phyloP scores from a whole-genome alignment of 2,797 vertebrate species.

The Acipenser ruthenus region DNA sequence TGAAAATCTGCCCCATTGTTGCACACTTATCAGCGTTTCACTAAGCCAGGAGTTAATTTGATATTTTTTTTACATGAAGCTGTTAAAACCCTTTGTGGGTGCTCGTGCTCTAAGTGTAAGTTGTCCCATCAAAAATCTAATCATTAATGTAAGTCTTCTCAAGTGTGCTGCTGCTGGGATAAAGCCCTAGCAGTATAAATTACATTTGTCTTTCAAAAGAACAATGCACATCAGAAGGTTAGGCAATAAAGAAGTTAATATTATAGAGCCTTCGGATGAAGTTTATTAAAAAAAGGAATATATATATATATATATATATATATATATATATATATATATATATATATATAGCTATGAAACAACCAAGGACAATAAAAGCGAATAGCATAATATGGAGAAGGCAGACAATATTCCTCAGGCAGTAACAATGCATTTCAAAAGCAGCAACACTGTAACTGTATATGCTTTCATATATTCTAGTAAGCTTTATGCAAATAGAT shows the following conservation, averaged over 20 bases:
- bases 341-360: slow-evolving; percentile 12
- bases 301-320: too few relatives aligned
- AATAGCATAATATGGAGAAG: slow-evolving; percentile 30
- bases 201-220: slow-evolving; percentile 14
- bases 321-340: too few relatives aligned
- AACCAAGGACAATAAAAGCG: slow-evolving; percentile 10
- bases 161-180: neutral
- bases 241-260: slow-evolving; percentile 19
- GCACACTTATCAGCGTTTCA: too few relatives aligned
- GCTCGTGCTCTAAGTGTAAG: neutral
- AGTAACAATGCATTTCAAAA: slow-evolving; percentile 54
- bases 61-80: too few relatives aligned
- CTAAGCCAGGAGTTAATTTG: too few relatives aligned
- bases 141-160: slow-evolving; percentile 14
- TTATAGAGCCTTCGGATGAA: slow-evolving; percentile 15
- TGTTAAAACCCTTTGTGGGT: slow-evolving; percentile 7
- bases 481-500: too few relatives aligned
- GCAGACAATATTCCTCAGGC: slow-evolving; percentile 40
- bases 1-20: too few relatives aligned
- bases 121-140: slow-evolving; percentile 10
- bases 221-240: slow-evolving; percentile 28
- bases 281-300: slow-evolving; percentile 10
- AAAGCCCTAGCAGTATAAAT: slow-evolving; percentile 3
- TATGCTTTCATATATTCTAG: too few relatives aligned
- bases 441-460: slow-evolving; percentile 28